Evolutionary conservation across 2,888 invertebrate genomes (phyloP), one percentile per base, ranked within the genome.

Genomic region (Dorcus hopei): DNA sequence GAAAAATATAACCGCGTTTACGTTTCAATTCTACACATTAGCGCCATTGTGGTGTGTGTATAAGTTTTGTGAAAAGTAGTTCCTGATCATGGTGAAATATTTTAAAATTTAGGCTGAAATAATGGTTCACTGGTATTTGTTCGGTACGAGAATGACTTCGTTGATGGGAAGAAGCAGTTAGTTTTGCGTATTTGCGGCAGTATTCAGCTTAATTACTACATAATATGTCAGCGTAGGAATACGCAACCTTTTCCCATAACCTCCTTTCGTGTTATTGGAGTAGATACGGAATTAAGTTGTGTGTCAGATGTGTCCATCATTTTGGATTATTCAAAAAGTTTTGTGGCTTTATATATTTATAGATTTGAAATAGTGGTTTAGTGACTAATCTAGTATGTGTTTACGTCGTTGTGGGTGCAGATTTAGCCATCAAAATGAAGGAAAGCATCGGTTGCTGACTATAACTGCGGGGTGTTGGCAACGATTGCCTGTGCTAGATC

Each of bases 251-350:
- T 85, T 85, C 85, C 80, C 85, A 84, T 87, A 87, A 87, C 87
- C 87, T 87, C 86, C 85, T 85, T 81, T 87, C 85, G 85, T 85
- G 84, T 85, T 85, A 86, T 85, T 86, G 85, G 84, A 84, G 85
- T 86, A 85, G 86, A 85, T 85, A 86, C 85, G 80, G 86, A 86
- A 85, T 85, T 84, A 85, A 86, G 86, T 85, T 84, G 85, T 85
- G 84, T 85, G 84, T 85, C 83, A 83, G 84, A 84, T 85, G 85
- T 85, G 84, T 83, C 83, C 72, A 77, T 76, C 74, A 76, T 77
- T 77, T 77, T 73, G 74, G 76, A 78, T 75, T 73, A 75, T 75
- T 72, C 73, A 72, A 73, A 75, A 77, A 77, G 75, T 77, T 77
- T 74, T 71, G 77, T 75, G 74, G 75, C 72, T 74, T 74, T 75